Conservation (phyloP, 2,888 invertebrate species). For the Luperina testacea region DNA sequence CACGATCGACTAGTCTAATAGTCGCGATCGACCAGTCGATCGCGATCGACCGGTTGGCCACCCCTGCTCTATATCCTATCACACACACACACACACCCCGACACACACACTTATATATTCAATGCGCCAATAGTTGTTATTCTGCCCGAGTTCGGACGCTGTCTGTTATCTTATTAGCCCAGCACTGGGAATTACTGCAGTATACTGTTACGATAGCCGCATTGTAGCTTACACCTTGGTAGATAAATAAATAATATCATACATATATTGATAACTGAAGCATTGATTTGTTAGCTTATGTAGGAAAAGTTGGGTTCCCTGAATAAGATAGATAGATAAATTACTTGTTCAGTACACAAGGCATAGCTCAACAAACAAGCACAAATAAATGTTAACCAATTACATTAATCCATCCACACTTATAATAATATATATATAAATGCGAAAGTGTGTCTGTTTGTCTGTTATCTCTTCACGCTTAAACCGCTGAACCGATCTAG, state of each 20-base stretch:
- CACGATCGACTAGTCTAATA: too few species aligned
- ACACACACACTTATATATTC: not conserved
- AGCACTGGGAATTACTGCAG: slow-evolving; percentile 29
- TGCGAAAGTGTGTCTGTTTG: too few species aligned
- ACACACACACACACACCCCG: too few species aligned
- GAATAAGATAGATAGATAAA: not conserved
- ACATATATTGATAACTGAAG: not conserved
- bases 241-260: not conserved
- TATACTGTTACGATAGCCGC: slow-evolving; percentile 7
- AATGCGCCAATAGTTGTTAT: slow-evolving; percentile 22
- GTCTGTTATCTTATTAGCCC: slow-evolving; percentile 16
- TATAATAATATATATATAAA: too few species aligned
- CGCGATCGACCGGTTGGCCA: too few species aligned
- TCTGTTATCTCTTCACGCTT: too few species aligned
- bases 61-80: not conserved
- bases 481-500: too few species aligned
- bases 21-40: too few species aligned
- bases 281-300: not conserved
- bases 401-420: too few species aligned
- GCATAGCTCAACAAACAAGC: too few species aligned
- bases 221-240: not conserved
- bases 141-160: slow-evolving; percentile 12
- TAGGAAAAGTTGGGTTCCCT: not conserved
- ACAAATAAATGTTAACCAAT: too few species aligned
- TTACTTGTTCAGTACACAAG: too few species aligned